Evolutionary conservation across 2,888 invertebrate genomes (phyloP).

Genomic region (Amphipyra tragopoginis): DNA sequence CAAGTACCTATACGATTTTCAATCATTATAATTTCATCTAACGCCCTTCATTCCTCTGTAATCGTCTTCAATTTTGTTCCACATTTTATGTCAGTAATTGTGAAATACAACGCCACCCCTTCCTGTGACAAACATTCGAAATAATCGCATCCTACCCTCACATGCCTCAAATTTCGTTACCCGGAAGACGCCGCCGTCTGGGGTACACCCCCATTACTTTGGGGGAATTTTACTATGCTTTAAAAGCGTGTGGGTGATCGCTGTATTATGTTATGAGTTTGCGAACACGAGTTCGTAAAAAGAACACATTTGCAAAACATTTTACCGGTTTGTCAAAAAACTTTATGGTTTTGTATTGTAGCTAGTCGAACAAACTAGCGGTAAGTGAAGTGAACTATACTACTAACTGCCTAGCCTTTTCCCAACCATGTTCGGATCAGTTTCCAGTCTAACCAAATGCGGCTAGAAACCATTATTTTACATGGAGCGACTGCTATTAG

Average conservation of each 20-base stretch:
- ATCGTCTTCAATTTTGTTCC: slow-evolving; percentile 18
- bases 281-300: background rate
- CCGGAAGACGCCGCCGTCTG: slow-evolving; percentile 42
- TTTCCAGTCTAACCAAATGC: no score
- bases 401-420: no score
- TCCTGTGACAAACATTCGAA: slow-evolving; percentile 40
- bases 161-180: slow-evolving; percentile 43
- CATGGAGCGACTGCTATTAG: no score
- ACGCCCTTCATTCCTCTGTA: background rate
- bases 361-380: no score
- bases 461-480: no score
- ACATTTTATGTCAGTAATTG: slow-evolving; percentile 32
- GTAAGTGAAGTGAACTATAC: no score
- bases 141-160: slow-evolving; percentile 9
- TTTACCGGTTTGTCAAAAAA: no score
- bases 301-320: no score
- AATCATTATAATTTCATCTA: no score
- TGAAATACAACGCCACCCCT: slow-evolving; percentile 18
- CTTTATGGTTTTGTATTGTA: no score
- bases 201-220: slow-evolving; percentile 21
- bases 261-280: slow-evolving; percentile 33
- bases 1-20: no score
- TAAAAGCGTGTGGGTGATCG: slow-evolving; percentile 31
- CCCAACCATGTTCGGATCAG: no score
- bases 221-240: slow-evolving; percentile 14